Percentiles rank a stretch among this genome's conserved stretches.
These are phyloP conservation scores for Holothuria leucospilota DNA, from an alignment of 53 echinoderm and acorn worm species.

Conservation along the genomic window DNA sequence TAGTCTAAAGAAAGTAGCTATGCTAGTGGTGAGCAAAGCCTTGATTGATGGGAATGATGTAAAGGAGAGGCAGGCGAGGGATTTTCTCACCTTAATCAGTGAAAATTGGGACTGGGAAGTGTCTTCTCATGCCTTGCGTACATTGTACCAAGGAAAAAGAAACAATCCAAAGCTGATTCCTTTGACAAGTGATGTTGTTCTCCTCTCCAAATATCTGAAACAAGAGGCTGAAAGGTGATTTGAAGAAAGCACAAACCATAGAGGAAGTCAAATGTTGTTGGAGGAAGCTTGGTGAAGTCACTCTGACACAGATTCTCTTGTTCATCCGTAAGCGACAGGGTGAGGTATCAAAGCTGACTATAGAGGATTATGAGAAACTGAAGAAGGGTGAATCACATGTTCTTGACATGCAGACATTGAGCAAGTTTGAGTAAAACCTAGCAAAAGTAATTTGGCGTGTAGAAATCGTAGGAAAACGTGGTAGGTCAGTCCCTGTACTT, in stretches of 20 bases:
- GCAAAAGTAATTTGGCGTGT: slow-evolving; percentile 50
- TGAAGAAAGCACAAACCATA: background rate
- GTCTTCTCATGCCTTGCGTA: slow-evolving; percentile 67
- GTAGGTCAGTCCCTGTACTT: slow-evolving; percentile 65
- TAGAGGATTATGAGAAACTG: slow-evolving; percentile 50
- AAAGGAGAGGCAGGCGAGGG: slow-evolving; percentile 44
- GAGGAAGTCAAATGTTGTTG: slow-evolving; percentile 25
- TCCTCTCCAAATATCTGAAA: slow-evolving; percentile 54
- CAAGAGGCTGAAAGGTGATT: slow-evolving; percentile 15
- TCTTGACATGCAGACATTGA: slow-evolving; percentile 48
- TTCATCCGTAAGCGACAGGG: slow-evolving; percentile 67
- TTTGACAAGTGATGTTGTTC: slow-evolving; percentile 58
- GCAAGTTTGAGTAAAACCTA: slow-evolving; percentile 59
- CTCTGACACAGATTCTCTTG: slow-evolving; percentile 52
- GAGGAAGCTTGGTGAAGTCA: slow-evolving; percentile 27
- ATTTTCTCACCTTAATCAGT: slow-evolving; percentile 51
- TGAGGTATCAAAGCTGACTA: slow-evolving; percentile 58
- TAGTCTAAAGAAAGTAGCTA: slow-evolving; percentile 49
- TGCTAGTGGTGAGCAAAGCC: slow-evolving; percentile 61
- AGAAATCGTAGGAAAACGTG: slow-evolving; percentile 68
- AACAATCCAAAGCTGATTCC: slow-evolving; percentile 70
- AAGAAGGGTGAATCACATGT: slow-evolving; percentile 38
- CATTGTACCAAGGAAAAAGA: slow-evolving; percentile 62
- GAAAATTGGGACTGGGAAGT: slow-evolving; percentile 71
- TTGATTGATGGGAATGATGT: slow-evolving; percentile 33